Evolutionary conservation across 2,888 invertebrate genomes (phyloP).

Genomic region (Poecilus cupreus): DNA sequence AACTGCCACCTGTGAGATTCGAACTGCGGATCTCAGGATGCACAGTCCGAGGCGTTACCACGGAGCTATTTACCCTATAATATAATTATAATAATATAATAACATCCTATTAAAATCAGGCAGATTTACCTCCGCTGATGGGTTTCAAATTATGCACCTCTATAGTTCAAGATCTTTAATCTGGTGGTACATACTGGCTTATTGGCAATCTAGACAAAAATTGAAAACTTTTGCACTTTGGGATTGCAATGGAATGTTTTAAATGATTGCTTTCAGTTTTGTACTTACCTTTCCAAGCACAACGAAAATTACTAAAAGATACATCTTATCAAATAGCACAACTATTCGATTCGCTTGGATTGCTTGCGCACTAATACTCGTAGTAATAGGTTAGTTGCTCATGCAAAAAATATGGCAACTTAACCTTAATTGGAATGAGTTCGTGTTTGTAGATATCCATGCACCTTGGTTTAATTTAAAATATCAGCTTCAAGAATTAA

Average conservation of each 20-base stretch:
- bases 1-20: too few species aligned
- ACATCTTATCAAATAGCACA: neutral
- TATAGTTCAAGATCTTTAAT: neutral
- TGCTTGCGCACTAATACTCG: too few species aligned
- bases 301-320: neutral
- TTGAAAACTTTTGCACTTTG: neutral
- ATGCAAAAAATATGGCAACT: too few species aligned
- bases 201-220: neutral
- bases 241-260: neutral
- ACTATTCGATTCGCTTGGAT: neutral
- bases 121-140: too few species aligned
- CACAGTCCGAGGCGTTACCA: too few species aligned
- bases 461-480: too few species aligned
- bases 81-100: too few species aligned
- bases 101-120: neutral
- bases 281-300: neutral
- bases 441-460: neutral
- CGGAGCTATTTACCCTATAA: too few species aligned
- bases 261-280: neutral
- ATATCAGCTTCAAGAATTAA: neutral
- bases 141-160: neutral
- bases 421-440: neutral
- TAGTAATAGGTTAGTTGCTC: neutral
- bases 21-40: too few species aligned
- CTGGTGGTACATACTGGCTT: neutral